These are phyloP conservation scores for Tipula confusa DNA, from an alignment of 2,888 invertebrate species.

Conservation along the genomic window DNA sequence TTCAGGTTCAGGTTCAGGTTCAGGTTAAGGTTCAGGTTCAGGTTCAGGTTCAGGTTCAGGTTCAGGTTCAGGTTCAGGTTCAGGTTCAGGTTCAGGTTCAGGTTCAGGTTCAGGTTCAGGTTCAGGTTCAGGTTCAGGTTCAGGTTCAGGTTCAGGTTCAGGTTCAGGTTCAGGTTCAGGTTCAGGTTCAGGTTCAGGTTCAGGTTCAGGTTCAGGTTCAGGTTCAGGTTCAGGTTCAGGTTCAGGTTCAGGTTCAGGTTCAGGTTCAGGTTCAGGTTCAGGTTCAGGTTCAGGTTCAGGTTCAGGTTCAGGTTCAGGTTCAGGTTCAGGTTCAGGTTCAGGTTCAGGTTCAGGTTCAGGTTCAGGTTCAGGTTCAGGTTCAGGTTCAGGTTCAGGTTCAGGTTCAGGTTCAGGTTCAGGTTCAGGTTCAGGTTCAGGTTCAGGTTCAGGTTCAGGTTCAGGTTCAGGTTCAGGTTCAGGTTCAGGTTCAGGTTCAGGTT, in stretches of 20 bases:
- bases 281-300: not conserved
- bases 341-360: not conserved
- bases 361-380: not conserved
- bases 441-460: not conserved
- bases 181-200: not conserved
- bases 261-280: not conserved
- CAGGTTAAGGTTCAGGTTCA: too few species aligned
- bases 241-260: not conserved
- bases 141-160: not conserved
- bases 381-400: not conserved
- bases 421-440: not conserved
- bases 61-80: too few species aligned
- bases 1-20: too few species aligned
- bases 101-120: not conserved
- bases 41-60: too few species aligned
- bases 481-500: not conserved
- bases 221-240: not conserved
- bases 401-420: not conserved
- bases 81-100: not conserved
- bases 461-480: not conserved
- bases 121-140: not conserved
- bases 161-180: not conserved
- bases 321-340: not conserved
- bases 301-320: not conserved
- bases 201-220: not conserved